These are phyloP conservation scores for Cantharis rustica DNA, from an alignment of 2,888 invertebrate genomes.

Conservation along the genomic window DNA sequence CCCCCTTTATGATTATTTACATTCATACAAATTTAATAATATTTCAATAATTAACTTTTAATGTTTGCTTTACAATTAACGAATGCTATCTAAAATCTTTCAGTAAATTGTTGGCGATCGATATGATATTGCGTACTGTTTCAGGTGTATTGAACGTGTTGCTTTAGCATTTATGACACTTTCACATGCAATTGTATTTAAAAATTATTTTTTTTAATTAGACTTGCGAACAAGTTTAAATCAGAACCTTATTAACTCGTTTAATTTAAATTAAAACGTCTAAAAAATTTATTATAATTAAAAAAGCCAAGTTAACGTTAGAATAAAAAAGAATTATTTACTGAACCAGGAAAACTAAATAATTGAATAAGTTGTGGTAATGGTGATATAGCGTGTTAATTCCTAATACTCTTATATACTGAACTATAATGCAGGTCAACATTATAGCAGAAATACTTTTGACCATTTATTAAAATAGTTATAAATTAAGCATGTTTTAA, in stretches of 20 bases:
- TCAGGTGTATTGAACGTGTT: not conserved
- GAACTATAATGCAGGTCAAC: not conserved
- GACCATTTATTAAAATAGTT: not conserved
- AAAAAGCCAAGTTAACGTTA: not conserved
- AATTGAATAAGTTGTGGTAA: slow-evolving; percentile 2
- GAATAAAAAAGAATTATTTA: not conserved
- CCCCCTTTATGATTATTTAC: not conserved
- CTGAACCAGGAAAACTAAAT: not conserved
- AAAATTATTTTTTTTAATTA: not conserved
- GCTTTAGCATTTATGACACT: not conserved
- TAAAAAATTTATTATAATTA: not conserved
- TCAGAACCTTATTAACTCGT: not conserved
- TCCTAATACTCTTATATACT: not conserved
- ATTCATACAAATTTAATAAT: not conserved
- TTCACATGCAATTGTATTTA: not conserved
- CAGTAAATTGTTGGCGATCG: not conserved
- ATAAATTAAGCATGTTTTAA: not conserved
- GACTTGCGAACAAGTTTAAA: not conserved
- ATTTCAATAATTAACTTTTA: not conserved
- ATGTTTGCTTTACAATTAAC: not conserved
- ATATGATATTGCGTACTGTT: not conserved
- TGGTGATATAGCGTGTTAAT: not conserved
- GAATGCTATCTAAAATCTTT: not conserved
- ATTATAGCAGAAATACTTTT: not conserved
- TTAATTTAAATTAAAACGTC: not conserved